phyloP scores from a whole-genome alignment of 1,140 invertebrate species.

The Pemphigus obesinymphae region DNA sequence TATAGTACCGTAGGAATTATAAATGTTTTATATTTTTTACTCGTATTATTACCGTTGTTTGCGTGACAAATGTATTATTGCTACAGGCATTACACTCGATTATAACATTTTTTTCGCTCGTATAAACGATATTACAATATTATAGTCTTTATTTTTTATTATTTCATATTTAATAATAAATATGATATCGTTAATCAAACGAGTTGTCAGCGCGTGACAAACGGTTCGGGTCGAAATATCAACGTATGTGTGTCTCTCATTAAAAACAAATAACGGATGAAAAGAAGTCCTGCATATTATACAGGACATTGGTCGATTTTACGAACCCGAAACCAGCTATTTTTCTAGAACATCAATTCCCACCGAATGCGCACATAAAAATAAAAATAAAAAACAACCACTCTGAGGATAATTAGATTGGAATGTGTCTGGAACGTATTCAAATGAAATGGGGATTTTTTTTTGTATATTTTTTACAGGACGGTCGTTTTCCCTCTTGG shows the following conservation, averaged over 20 bases:
- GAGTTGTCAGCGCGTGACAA: constrained; percentile 3
- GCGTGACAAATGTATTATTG: background rate
- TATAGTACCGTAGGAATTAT: too few relatives aligned
- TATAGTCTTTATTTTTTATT: background rate
- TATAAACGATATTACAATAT: background rate
- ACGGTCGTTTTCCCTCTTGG: background rate
- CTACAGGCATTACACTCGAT: background rate
- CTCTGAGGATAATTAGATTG: constrained; percentile 26
- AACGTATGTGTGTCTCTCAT: background rate
- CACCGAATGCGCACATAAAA: background rate
- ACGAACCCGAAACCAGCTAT: background rate
- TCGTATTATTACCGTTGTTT: background rate
- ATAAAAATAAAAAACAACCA: background rate
- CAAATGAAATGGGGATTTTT: constrained; percentile 14
- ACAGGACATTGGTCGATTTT: background rate
- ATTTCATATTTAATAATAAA: background rate
- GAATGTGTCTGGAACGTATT: constrained; percentile 21
- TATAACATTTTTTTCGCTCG: background rate
- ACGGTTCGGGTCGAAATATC: background rate
- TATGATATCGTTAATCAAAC: constrained; percentile 10
- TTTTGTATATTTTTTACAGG: background rate
- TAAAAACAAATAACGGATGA: background rate
- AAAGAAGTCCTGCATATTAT: background rate
- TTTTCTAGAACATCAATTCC: background rate
- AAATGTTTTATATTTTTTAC: too few relatives aligned